Percentiles rank a stretch among this genome's conserved stretches.
phyloP scores from a whole-genome alignment of 2,113 vertebrate genomes.

The Brachirus orientalis region DNA sequence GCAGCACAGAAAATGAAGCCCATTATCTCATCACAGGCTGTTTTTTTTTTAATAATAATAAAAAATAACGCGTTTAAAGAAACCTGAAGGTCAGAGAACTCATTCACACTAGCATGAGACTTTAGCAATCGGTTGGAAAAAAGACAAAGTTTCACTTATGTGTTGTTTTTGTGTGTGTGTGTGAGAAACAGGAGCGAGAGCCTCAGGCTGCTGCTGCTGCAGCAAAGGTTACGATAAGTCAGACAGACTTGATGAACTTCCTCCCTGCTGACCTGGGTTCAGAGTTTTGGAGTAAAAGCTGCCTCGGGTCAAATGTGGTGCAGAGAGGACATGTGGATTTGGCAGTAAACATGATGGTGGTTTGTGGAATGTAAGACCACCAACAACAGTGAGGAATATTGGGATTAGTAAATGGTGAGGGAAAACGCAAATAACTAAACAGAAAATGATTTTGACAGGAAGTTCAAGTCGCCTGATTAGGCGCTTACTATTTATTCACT shows the following conservation, averaged over 20 bases:
- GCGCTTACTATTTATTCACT: too few relatives aligned
- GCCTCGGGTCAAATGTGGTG: conserved; percentile 29
- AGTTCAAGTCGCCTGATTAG: too few relatives aligned
- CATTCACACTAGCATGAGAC: not conserved
- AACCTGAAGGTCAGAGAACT: conserved; percentile 32
- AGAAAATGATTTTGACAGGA: too few relatives aligned
- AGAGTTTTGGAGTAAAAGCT: too few relatives aligned
- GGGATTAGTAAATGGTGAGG: too few relatives aligned
- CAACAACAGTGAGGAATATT: too few relatives aligned
- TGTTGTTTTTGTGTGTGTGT: not conserved
- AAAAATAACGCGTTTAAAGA: conserved; percentile 14
- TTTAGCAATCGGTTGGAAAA: not conserved
- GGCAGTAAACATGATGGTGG: conserved; percentile 11
- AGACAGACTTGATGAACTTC: conserved; percentile 29
- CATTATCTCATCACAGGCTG: conserved; percentile 28
- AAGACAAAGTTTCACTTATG: conserved; percentile 21
- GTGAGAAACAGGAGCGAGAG: too few relatives aligned
- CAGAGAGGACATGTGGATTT: not conserved
- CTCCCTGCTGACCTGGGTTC: conserved; percentile 35
- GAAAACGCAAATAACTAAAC: too few relatives aligned
- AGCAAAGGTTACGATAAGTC: conserved; percentile 34
- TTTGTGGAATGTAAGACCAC: too few relatives aligned
- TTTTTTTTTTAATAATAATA: not conserved
- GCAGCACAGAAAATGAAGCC: conserved; percentile 33
- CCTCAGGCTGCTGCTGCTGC: conserved; percentile 21